Base-by-base conservation (phyloP, 2,113 vertebrate genomes). In the Oxyruncus cristatus region DNA sequence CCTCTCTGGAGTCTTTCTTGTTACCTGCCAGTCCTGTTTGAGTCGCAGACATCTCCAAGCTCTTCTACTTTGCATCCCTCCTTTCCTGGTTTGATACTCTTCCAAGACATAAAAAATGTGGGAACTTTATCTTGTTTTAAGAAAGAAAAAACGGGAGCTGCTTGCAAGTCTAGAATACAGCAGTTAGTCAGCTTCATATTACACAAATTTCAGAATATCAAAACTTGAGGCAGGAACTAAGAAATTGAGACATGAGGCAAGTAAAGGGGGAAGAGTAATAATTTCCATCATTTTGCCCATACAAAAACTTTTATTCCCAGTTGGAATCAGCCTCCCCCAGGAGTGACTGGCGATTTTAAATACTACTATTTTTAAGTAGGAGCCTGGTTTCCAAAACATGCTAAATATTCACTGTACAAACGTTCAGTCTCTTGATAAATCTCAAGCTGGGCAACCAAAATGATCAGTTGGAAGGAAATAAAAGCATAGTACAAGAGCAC, bases 1-100 rank as follows among this genome's bases (percentile, higher is more conserved):
- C 27, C 35, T 92, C 19, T 49, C 81, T 72, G 0, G 14, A 73
- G 72, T 61, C 50, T 75, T 44, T 53, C 75, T 83, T 88, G 50
- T 55, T 92, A 86, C 63, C 59, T 83, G 55, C 39, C 61, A 30
- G n/a, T 94, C 87, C 63, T 76, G 74, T 86, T 83, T 83, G 55
- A 88, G 49, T 65, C 5, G 4, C 55, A 86, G 82, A 42, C 71
- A 26, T 79, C 55, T 85, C 78, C 44, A 21, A 53, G 47, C 18
- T 74, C 35, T 92, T 70, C 55, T 59, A 2, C 22, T 92, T 93
- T 78, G 32, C 77, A 71, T 83, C n/a, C 14, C 27, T 88, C 62
- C 63, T 73, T 65, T 89, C 52, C 81, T 86, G 27, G 21, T 84
- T 92, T 85, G 47, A n/a, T 65, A 62, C 7, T 62, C 79, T 89